phyloP scores from a whole-genome alignment of 2,797 vertebrate genomes.

The Microtus obscurus region DNA sequence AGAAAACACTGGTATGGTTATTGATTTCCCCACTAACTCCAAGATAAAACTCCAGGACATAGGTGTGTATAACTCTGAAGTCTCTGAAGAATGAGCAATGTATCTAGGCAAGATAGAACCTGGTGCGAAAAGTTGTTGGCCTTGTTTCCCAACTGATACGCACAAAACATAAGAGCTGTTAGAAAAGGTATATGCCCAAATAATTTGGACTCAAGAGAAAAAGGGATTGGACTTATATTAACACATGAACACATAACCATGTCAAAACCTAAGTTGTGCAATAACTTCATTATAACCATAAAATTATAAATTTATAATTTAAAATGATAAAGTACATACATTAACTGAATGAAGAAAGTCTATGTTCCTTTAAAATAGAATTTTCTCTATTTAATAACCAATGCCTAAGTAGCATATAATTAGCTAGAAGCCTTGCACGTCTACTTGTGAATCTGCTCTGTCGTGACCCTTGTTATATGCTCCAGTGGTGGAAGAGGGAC shows the following conservation, averaged over 20 bases:
- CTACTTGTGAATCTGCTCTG: not conserved
- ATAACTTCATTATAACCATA: not conserved
- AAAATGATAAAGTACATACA: conserved; percentile 30
- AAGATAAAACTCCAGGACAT: not conserved
- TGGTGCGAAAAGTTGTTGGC: not conserved
- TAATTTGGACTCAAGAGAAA: not conserved
- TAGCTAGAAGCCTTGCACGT: not conserved
- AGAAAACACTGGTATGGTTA: not conserved
- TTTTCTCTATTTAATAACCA: not conserved
- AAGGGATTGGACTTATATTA: not conserved
- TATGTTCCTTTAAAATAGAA: not conserved
- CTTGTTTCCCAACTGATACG: not conserved
- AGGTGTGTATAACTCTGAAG: not conserved
- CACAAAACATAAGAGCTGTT: not conserved
- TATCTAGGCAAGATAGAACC: not conserved
- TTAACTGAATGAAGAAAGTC: not conserved
- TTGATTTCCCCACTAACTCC: not conserved
- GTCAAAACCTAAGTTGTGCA: not conserved
- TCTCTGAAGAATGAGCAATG: not conserved
- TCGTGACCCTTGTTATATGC: too few relatives aligned
- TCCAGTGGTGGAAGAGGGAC: not conserved
- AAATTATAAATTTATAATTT: not conserved
- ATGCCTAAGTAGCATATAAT: not conserved
- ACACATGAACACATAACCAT: not conserved
- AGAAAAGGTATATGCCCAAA: not conserved